Conservation (phyloP, 2,113 vertebrate species). For the Hypanus sabinus region DNA sequence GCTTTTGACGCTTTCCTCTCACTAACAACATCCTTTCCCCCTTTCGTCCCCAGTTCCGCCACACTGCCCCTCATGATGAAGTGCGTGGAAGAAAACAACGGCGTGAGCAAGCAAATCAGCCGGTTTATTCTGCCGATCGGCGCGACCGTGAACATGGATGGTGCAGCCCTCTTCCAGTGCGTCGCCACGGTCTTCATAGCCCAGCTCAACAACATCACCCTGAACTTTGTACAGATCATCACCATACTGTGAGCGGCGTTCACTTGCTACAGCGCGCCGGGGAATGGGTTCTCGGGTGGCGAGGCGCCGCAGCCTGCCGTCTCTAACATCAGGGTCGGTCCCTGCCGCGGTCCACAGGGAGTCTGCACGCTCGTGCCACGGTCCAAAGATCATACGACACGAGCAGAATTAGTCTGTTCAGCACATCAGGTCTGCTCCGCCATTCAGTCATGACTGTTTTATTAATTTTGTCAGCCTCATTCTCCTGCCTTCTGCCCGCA, state of each 20-base stretch:
- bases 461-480: no score
- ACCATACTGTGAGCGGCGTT: slow-evolving; percentile 73
- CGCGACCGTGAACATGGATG: slow-evolving; percentile 86
- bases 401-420: no score
- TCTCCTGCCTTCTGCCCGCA: no score
- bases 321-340: no score
- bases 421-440: no score
- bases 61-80: slow-evolving; percentile 84
- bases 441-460: no score
- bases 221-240: slow-evolving; percentile 77
- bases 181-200: slow-evolving; percentile 82
- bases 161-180: slow-evolving; percentile 81
- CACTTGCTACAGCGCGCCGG: not conserved
- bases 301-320: no score
- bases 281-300: no score
- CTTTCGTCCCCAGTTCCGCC: slow-evolving; percentile 60
- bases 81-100: slow-evolving; percentile 78
- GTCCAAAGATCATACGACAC: no score
- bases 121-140: slow-evolving; percentile 85
- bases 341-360: no score
- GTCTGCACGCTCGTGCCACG: no score
- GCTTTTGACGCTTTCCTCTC: not conserved
- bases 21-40: not conserved
- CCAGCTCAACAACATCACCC: slow-evolving; percentile 61
- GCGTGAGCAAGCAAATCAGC: slow-evolving; percentile 76